Percentiles rank a stretch among this genome's conserved stretches.
These are phyloP conservation scores for Acanthochromis polyacanthus DNA, from an alignment of 2,113 vertebrate species.

Conservation along the genomic window DNA sequence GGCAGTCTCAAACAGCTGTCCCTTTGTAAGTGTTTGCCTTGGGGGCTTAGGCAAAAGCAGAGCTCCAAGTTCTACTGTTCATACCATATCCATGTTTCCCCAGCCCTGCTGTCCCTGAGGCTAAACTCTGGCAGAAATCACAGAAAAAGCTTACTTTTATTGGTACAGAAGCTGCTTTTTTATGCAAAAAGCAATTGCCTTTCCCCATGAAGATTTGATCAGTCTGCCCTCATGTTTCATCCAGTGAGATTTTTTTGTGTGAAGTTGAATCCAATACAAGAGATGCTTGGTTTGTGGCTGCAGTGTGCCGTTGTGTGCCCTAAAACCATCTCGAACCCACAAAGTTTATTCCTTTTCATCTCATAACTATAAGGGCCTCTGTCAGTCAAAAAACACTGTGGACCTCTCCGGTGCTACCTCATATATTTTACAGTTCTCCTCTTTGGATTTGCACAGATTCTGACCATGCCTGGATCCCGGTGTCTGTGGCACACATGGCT, in stretches of 20 bases:
- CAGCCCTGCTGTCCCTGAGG: slow-evolving; percentile 12
- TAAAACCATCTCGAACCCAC: neutral
- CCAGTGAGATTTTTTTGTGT: neutral
- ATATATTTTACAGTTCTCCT: neutral
- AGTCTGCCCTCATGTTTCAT: slow-evolving; percentile 33
- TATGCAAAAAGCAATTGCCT: slow-evolving; percentile 10
- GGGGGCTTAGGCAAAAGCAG: slow-evolving; percentile 24
- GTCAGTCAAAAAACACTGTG: slow-evolving; percentile 16
- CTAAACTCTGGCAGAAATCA: slow-evolving; percentile 29
- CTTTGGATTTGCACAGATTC: slow-evolving; percentile 31
- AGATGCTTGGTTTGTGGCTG: slow-evolving; percentile 7
- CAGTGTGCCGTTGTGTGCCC: neutral
- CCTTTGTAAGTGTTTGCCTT: slow-evolving; percentile 39
- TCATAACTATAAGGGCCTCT: neutral
- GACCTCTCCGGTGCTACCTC: neutral
- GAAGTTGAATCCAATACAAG: neutral
- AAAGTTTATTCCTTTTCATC: neutral
- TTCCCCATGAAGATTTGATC: slow-evolving; percentile 31
- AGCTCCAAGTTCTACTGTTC: slow-evolving; percentile 23
- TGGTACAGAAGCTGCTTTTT: slow-evolving; percentile 21
- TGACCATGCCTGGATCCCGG: slow-evolving; percentile 49
- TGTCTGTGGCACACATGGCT: slow-evolving; percentile 49
- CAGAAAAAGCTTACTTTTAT: slow-evolving; percentile 16
- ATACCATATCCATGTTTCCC: slow-evolving; percentile 9
- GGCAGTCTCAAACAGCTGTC: slow-evolving; percentile 40